These are phyloP conservation scores for Caranx ignobilis DNA, from an alignment of 2,113 vertebrate genomes.

Conservation along the genomic window DNA sequence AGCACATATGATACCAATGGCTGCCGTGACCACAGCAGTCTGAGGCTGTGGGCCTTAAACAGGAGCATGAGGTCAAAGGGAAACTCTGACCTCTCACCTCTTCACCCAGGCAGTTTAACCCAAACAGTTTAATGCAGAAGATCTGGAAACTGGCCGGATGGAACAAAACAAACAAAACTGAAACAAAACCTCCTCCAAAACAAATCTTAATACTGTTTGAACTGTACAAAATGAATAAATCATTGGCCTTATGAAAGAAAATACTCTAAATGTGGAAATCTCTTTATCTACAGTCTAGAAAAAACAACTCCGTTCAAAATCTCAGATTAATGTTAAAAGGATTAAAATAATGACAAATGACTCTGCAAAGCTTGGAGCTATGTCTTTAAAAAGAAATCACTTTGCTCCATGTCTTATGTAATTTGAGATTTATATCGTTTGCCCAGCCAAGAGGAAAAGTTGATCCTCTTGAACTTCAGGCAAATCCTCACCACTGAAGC, in stretches of 20 bases:
- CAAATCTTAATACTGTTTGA: too few relatives aligned
- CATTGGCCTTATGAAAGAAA: slow-evolving; percentile 22
- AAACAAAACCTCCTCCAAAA: slow-evolving; percentile 6
- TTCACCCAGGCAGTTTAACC: neutral
- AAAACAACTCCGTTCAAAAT: slow-evolving; percentile 19
- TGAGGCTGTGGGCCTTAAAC: slow-evolving; percentile 12
- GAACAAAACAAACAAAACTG: slow-evolving; percentile 2
- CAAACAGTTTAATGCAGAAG: neutral
- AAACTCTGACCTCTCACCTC: slow-evolving; percentile 30
- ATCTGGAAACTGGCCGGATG: slow-evolving; percentile 12
- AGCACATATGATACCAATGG: slow-evolving; percentile 31
- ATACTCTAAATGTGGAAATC: slow-evolving; percentile 1
- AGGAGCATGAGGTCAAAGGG: slow-evolving; percentile 16
- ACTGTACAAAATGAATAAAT: slow-evolving; percentile 22
- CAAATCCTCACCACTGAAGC: slow-evolving; percentile 37
- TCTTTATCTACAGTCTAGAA: slow-evolving; percentile 25
- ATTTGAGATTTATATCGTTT: slow-evolving; percentile 41
- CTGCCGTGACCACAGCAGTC: slow-evolving; percentile 3
- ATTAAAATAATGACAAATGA: slow-evolving; percentile 41
- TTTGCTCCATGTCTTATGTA: slow-evolving; percentile 32
- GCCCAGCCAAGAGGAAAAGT: slow-evolving; percentile 41
- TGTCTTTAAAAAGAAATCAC: slow-evolving; percentile 46
- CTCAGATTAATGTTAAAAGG: slow-evolving; percentile 27
- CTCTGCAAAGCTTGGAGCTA: neutral
- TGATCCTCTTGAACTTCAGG: slow-evolving; percentile 51